Conservation (phyloP, 2,113 vertebrate genomes). For the Rhagologus leucostigma region DNA sequence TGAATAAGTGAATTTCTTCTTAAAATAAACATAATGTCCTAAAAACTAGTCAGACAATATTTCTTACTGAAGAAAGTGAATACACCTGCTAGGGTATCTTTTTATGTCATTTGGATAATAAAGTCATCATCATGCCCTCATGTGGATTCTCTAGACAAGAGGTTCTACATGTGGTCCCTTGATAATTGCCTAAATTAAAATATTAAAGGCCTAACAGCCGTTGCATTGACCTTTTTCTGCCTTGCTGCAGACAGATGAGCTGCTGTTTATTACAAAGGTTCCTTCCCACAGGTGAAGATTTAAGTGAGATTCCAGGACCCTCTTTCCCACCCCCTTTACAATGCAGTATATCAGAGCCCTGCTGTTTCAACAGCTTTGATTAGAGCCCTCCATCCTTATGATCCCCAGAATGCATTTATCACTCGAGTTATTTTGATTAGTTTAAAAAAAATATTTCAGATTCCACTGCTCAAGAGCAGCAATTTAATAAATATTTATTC, state of each 20-base stretch:
- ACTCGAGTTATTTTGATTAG: slow-evolving; percentile 67
- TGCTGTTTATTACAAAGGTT: slow-evolving; percentile 73
- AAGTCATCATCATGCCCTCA: slow-evolving; percentile 78
- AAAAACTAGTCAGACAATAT: neutral
- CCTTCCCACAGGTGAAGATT: slow-evolving; percentile 74
- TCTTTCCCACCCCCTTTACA: slow-evolving; percentile 29
- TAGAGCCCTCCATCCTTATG: slow-evolving; percentile 53
- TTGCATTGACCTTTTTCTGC: slow-evolving; percentile 76
- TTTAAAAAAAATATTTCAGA: slow-evolving; percentile 58
- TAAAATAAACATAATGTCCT: neutral
- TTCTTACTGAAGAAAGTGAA: slow-evolving; percentile 45
- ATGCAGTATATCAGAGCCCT: slow-evolving; percentile 32
- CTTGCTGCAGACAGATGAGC: slow-evolving; percentile 76
- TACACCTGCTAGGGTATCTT: slow-evolving; percentile 62
- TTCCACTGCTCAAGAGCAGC: slow-evolving; percentile 54
- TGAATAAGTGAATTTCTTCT: neutral
- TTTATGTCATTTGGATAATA: slow-evolving; percentile 76
- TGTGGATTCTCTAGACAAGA: slow-evolving; percentile 77
- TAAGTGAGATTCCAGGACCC: slow-evolving; percentile 55
- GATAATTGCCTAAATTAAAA: slow-evolving; percentile 82
- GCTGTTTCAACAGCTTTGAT: slow-evolving; percentile 66
- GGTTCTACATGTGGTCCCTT: slow-evolving; percentile 78
- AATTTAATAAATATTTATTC: slow-evolving; percentile 74
- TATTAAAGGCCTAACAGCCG: slow-evolving; percentile 79
- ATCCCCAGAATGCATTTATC: slow-evolving; percentile 49